phyloP scores from a whole-genome alignment of 2,888 invertebrate species.

The Xanthostigma xanthostigma region DNA sequence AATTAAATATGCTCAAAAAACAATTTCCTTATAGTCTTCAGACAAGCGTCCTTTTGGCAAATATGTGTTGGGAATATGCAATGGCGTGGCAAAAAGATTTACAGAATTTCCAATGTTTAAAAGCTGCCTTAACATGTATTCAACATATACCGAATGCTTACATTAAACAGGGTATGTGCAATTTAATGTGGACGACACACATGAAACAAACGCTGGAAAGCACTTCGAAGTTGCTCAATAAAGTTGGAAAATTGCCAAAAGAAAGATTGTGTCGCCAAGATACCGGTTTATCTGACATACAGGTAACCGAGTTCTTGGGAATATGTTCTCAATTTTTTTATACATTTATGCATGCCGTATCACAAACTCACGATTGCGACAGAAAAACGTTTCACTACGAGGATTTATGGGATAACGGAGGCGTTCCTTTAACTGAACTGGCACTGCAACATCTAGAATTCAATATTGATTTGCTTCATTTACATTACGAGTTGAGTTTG shows the following conservation, averaged over 20 bases:
- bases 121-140: constrained; percentile 56
- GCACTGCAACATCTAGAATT: constrained; percentile 62
- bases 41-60: constrained; percentile 61
- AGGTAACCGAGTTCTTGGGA: constrained; percentile 36
- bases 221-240: constrained; percentile 60
- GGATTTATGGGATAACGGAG: constrained; percentile 46
- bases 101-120: constrained; percentile 45
- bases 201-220: constrained; percentile 67
- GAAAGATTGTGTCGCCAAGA: constrained; percentile 70
- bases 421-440: constrained; percentile 57
- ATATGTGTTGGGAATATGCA: constrained; percentile 86
- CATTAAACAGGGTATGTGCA: constrained; percentile 66
- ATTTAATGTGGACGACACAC: constrained; percentile 80
- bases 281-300: constrained; percentile 50
- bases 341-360: constrained; percentile 28
- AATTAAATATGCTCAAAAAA: constrained; percentile 46
- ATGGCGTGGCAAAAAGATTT: constrained; percentile 73
- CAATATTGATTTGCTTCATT: constrained; percentile 58
- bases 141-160: constrained; percentile 46
- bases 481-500: constrained; percentile 67
- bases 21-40: constrained; percentile 81
- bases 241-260: constrained; percentile 71
- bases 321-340: constrained; percentile 33
- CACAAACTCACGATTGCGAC: constrained; percentile 24
- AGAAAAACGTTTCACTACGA: constrained; percentile 36